Evolutionary conservation across 2,888 invertebrate species (phyloP), one percentile per base, ranked within the genome.

Genomic region (Calephelis perditalis): DNA sequence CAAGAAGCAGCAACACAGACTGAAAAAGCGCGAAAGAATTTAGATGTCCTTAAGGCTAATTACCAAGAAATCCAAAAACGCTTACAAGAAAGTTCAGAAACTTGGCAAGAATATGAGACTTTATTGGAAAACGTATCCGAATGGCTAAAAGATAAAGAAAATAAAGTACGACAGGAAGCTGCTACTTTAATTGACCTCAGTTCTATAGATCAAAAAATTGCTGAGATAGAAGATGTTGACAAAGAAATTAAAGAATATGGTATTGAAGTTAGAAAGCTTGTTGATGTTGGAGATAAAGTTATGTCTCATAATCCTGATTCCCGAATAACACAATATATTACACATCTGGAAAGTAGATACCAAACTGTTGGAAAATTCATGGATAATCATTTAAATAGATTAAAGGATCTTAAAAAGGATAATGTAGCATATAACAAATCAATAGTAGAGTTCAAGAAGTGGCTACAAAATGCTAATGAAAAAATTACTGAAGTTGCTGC

Each of bases 31-130:
- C 91, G 93, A 44, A 91, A 92, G 46, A 96, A 97, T 71, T 89
- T 97, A 67, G 92, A 94, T 35, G 92, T 93, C 0, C 80, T 98
- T 5, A 93, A 94, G 65, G 91, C 92, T 8, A 94, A 94, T 67
- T 94, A 94, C 70, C 86, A 90, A 43, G 92, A 93, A 71, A 95
- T 96, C 5, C 95, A 94, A 75, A 84, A 86, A 35, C 83, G 93
- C 59, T 81, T 97, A 0, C 92, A 94, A 69, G 92, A 94, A 68
- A 95, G 95, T 70, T 94, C 96, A 9, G 92, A 92, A 40, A 85
- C 96, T 9, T 97, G 97, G 95, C 93, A 95, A 70, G 93, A 94
- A 67, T 97, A 97, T 77, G 97, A 98, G 76, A 84, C 90, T 8
- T 86, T 94, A 26, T 94, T 95, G 59, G 97, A 97, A 71, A 92